Evolutionary conservation across 2,113 vertebrate genomes (phyloP), one percentile per base, ranked within the genome.

Genomic region (Glaucomys volans): DNA sequence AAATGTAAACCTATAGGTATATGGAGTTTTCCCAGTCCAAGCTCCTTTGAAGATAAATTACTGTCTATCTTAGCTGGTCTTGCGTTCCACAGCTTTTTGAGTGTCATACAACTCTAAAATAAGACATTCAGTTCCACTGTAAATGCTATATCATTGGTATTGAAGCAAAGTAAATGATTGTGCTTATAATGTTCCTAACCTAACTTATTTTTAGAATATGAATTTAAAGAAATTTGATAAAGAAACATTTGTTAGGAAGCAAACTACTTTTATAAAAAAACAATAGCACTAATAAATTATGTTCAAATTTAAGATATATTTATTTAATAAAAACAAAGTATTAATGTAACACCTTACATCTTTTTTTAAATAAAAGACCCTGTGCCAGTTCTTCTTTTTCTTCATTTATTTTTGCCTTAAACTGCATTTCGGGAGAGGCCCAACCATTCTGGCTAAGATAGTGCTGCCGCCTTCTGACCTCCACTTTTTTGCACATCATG

Each of bases 221-320:
- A 89, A 83, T 32, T 52, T 87, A 83, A 7, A 87, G 67, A 94
- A 87, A 76, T 59, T 24, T 76, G 64, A 86, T 35, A 74, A 50
- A 67, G 17, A 67, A 9, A 6, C 40, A 28, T 37, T 57, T 92
- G 62, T 92, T 72, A 79, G 47, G 67, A 81, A 84, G 32, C 75
- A 17, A 84, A 22, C 0, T 26, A 84, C 77, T 94, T 84, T 69
- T 17, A 69, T 69, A 10, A 40, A 92, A 59, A 80, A n/a, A 67
- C n/a, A n/a, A 67, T 2, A 92, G 50, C 52, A 91, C 74, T 88
- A 10, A 86, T 87, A 90, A 87, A 90, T 83, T 80, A 87, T 57
- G 40, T 10, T 93, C 50, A 85, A 69, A 71, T n/a, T 62, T 86
- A 72, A 84, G 62, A 82, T 64, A 26, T n/a, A 72, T 59, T 1